These are phyloP conservation scores for Thunnus thynnus DNA, from an alignment of 2,113 vertebrate genomes.

Conservation along the genomic window DNA sequence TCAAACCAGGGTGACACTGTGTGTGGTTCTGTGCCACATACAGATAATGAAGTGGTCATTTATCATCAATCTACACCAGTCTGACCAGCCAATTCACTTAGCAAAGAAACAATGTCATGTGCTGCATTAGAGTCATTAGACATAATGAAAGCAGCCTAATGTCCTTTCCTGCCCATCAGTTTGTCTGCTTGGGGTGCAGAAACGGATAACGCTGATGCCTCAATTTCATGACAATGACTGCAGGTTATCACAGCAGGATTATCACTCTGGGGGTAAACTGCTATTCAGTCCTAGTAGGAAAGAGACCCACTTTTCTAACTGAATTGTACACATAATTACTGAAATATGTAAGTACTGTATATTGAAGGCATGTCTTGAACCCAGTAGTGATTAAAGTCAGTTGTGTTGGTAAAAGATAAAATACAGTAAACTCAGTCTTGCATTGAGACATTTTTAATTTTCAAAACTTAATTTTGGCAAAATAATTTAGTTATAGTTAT, in stretches of 20 bases:
- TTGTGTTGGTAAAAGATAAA: neutral
- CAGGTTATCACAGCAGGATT: constrained; percentile 71
- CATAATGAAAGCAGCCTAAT: constrained; percentile 96
- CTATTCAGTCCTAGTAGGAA: constrained; percentile 30
- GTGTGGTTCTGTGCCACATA: constrained; percentile 85
- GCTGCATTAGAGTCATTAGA: constrained; percentile 94
- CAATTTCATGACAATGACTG: constrained; percentile 64
- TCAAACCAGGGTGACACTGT: constrained; percentile 84
- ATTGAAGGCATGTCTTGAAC: neutral
- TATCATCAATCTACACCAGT: constrained; percentile 89
- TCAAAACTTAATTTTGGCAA: neutral
- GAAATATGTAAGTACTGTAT: neutral
- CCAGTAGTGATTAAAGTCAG: neutral
- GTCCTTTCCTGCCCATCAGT: constrained; percentile 89
- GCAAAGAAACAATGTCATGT: constrained; percentile 87
- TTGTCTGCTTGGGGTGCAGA: constrained; percentile 89
- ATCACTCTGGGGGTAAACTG: constrained; percentile 62
- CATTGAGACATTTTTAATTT: neutral
- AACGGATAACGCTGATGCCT: constrained; percentile 76
- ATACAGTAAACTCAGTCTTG: neutral
- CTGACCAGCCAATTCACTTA: constrained; percentile 87
- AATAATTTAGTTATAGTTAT: neutral
- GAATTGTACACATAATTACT: constrained; percentile 9
- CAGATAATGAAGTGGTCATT: constrained; percentile 94
- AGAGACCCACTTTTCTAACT: constrained; percentile 44